phyloP scores from a whole-genome alignment of 2,797 vertebrate species.

The Anabacerthia variegaticeps region DNA sequence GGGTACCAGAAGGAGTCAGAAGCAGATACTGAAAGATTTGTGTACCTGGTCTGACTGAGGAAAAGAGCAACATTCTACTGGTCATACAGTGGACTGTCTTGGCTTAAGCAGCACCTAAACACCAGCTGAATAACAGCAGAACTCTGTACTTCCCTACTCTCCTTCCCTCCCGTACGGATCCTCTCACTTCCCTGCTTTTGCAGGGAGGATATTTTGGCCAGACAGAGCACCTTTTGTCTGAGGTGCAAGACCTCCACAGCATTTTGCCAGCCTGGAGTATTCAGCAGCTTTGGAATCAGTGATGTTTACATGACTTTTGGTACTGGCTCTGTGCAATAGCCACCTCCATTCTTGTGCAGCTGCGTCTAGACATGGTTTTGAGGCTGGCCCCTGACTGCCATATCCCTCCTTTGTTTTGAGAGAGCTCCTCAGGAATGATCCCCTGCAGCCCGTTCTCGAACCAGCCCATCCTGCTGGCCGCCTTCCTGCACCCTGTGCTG shows the following conservation, averaged over 20 bases:
- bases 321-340: neutral
- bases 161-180: neutral
- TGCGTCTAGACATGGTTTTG: neutral
- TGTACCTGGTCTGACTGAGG: neutral
- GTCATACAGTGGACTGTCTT: neutral
- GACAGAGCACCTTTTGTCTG: neutral
- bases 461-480: rapidly evolving
- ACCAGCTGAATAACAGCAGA: neutral
- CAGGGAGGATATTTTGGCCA: neutral
- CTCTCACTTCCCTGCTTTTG: neutral
- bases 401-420: neutral
- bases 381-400: neutral
- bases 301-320: neutral
- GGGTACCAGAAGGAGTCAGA: neutral
- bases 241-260: neutral
- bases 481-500: neutral
- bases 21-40: neutral
- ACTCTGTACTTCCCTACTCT: neutral
- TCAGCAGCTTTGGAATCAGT: neutral
- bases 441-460: neutral
- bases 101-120: neutral
- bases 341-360: neutral
- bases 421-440: neutral
- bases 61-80: neutral
- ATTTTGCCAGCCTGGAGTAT: neutral